Evolutionary conservation across 2,797 vertebrate genomes (phyloP), one percentile per base, ranked within the genome.

Genomic region (Perodicticus potto): DNA sequence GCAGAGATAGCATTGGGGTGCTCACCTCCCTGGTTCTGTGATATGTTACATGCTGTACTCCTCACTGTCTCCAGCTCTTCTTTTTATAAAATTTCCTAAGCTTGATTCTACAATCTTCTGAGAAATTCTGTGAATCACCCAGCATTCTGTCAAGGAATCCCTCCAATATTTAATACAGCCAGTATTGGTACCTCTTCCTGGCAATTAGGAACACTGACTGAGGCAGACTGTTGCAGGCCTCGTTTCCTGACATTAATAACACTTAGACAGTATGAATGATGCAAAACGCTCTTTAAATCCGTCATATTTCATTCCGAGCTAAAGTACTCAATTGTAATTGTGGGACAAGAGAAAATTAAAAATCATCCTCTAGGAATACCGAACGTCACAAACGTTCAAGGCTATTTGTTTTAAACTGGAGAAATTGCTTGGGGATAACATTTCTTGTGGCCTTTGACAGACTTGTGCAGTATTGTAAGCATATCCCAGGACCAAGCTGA

Each of bases 291-390:
- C 86, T 95, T 87, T 84, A 74, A 96, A 93, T 80, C 78, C 53
- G 82, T 22, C 43, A 85, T 87, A 59, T 74, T 91, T 63, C 61
- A 73, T 61, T 94, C 43, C 11, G 70, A 82, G 22, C 17, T 76
- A 34, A 80, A 74, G 49, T 25, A 77, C 34, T 92, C 17, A 49
- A 81, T 34, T 85, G 16, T 29, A 55, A 53, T 91, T 90, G 14
- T 78, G 93, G 88, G 29, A 93, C n/a, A 80, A 69, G 37, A 93
- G 32, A 40, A 83, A 86, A 86, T n/a, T 89, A 72, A 82, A 96
- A 61, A 57, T 89, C 32, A 65, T 86, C 17, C 49, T 22, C 23
- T 40, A 20, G 80, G 80, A 88, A 40, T n/a, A 89, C 20, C 14
- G 1, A 86, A 72, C 27, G 77, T 74, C 40, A 69, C 49, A 89